phyloP scores from a whole-genome alignment of 2,888 invertebrate species.

The Aspidiotus destructor region DNA sequence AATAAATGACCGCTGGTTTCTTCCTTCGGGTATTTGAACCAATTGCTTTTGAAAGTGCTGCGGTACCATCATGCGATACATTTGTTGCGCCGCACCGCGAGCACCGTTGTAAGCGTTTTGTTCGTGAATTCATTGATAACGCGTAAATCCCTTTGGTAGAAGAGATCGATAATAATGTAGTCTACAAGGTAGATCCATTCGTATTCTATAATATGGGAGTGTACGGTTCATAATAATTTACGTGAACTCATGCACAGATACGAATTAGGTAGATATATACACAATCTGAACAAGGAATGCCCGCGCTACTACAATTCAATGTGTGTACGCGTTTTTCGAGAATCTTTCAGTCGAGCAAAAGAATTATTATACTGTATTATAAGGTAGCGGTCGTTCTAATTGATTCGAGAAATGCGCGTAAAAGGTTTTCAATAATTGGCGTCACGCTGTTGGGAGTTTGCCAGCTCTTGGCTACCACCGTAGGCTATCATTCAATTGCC shows the following conservation, averaged over 20 bases:
- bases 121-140: conserved; percentile 23
- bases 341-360: no score
- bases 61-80: no score
- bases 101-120: no score
- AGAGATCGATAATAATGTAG: conserved; percentile 6
- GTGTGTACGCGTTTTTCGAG: no score
- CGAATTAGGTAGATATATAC: background rate
- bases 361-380: conserved; percentile 2
- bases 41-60: no score
- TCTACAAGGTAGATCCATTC: no score
- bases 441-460: conserved; percentile 33
- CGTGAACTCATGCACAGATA: background rate
- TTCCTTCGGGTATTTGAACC: no score
- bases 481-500: conserved; percentile 27
- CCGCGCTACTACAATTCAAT: no score
- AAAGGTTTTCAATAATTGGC: conserved; percentile 32
- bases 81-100: no score
- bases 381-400: conserved; percentile 32
- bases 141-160: conserved; percentile 7
- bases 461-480: conserved; percentile 32
- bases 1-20: no score
- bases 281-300: background rate
- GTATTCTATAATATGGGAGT: no score
- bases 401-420: conserved; percentile 29
- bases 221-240: no score